Base-by-base conservation (phyloP, 2,113 vertebrate genomes). In the Cryptomyrus ogoouensis region DNA sequence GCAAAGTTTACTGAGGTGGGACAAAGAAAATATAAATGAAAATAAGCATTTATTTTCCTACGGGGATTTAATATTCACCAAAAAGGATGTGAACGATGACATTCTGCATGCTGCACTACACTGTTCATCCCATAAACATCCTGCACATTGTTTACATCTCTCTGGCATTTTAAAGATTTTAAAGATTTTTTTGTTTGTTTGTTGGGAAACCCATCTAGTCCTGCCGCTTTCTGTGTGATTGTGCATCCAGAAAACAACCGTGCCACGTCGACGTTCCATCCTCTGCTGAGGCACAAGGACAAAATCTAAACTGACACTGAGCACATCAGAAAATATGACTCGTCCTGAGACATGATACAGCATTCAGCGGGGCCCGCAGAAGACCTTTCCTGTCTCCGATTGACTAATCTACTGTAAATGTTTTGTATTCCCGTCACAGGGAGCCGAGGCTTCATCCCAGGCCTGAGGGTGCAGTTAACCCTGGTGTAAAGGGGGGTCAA, bases 401-500 rank as follows among this genome's bases (percentile, higher is more conserved):
- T 87, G 56, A 90, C 89, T 90, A 52, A 90, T 87, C 84, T 87
- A 56, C 84, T 87, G 89, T 90, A 87, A 39, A 88, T 87, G 84
- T 87, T 90, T 90, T 90, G 84, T 77, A 62, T 53, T 87, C 84
- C 49, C 27, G 46, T 87, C 89, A 87, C 27, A 53, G 31, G 83
- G 44, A 47, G 89, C 46, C 13, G 42, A 90, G 58, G 58, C 46
- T 53, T 90, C 77, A 90, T 90, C 89, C 89, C 56, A 35, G 10
- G 56, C 89, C 89, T n/a, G 46, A 17, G 42, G 89, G 89, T 21
- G n/a, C 84, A 87, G 58, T 88, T 90, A 90, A 90, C 90, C 90
- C 70, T 4, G 46, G 58, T 52, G 62, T 77, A 87, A 77, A 50
- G 62, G 66, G 44, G 85, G 66, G 90, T 90, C 87, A 90, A 90